Conservation (phyloP, 2,888 invertebrate species). For the Scaptomyza flava region DNA sequence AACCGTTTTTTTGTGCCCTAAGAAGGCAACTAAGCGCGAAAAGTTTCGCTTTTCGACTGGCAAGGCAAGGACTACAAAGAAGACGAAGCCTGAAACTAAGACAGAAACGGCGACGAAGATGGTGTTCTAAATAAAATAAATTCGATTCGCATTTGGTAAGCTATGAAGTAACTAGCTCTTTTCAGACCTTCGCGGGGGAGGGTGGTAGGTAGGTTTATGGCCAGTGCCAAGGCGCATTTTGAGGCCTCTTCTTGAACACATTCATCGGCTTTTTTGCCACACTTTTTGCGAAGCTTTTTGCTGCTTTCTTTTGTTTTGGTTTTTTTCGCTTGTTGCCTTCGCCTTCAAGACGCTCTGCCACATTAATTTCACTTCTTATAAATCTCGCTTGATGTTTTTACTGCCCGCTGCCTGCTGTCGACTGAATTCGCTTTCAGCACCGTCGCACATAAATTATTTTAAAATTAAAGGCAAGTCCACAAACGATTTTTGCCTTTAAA, state of each 20-base stretch:
- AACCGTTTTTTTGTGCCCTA: slow-evolving; percentile 49
- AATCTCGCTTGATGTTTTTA: slow-evolving; percentile 67
- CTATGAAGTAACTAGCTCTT: slow-evolving; percentile 17
- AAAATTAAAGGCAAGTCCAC: slow-evolving; percentile 44
- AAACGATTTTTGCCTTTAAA: slow-evolving; percentile 42
- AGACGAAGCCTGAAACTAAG: slow-evolving; percentile 15
- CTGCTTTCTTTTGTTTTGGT: slow-evolving; percentile 15
- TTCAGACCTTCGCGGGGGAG: background rate
- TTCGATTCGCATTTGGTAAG: slow-evolving; percentile 74
- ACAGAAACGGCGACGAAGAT: slow-evolving; percentile 26
- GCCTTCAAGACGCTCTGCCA: slow-evolving; percentile 64
- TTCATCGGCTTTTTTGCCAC: slow-evolving; percentile 49
- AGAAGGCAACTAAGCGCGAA: slow-evolving; percentile 72
- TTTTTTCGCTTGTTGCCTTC: slow-evolving; percentile 30
- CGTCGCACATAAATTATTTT: slow-evolving; percentile 56
- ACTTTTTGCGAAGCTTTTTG: slow-evolving; percentile 37
- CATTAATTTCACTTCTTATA: slow-evolving; percentile 81
- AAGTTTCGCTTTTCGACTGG: slow-evolving; percentile 69
- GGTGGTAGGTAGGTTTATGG: no score
- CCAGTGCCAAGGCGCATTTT: slow-evolving; percentile 18
- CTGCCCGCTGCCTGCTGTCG: slow-evolving; percentile 29
- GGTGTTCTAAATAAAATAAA: slow-evolving; percentile 71
- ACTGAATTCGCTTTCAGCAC: slow-evolving; percentile 38
- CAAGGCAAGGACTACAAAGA: slow-evolving; percentile 38
- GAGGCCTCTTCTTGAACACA: slow-evolving; percentile 27